A percentile compares a stretch with the other conserved stretches of the same genome.
Evolutionary conservation across 1,140 invertebrate genomes (phyloP).

Genomic region (Homarus americanus): DNA sequence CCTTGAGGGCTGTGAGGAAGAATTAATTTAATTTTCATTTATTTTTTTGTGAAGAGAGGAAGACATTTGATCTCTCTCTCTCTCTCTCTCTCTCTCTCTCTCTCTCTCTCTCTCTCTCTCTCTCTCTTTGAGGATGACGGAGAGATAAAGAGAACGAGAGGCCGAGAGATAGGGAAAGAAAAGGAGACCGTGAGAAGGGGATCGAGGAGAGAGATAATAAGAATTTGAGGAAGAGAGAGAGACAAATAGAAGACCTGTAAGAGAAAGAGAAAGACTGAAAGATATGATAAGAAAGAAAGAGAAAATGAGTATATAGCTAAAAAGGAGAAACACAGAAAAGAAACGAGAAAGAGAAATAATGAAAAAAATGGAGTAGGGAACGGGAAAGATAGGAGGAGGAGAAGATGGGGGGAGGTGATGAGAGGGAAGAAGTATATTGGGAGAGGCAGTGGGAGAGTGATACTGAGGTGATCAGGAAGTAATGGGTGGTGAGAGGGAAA

Average conservation of each 20-base stretch:
- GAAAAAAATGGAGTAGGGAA: not conserved
- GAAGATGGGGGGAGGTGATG: not conserved
- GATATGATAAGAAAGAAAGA: not conserved
- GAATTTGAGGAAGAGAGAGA: not conserved
- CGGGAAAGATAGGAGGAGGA: not conserved
- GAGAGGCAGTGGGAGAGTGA: not conserved
- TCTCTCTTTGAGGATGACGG: too few species aligned
- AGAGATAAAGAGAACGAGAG: too few species aligned
- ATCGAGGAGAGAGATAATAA: not conserved
- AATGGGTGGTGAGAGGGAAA: not conserved
- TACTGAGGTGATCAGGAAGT: not conserved
- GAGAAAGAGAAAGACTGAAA: conserved; percentile 20
- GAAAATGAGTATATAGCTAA: too few species aligned
- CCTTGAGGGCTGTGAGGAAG: too few species aligned
- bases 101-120: too few species aligned
- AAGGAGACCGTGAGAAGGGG: not conserved
- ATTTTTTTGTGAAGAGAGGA: too few species aligned
- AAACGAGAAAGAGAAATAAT: too few species aligned
- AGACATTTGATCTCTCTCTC: too few species aligned
- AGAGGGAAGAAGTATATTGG: not conserved
- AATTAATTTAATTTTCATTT: too few species aligned
- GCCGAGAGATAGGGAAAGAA: too few species aligned
- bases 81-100: too few species aligned
- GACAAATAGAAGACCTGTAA: not conserved
- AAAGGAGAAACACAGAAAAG: not conserved